phyloP scores from a whole-genome alignment of 2,888 invertebrate genomes.

The Maniola hyperantus region DNA sequence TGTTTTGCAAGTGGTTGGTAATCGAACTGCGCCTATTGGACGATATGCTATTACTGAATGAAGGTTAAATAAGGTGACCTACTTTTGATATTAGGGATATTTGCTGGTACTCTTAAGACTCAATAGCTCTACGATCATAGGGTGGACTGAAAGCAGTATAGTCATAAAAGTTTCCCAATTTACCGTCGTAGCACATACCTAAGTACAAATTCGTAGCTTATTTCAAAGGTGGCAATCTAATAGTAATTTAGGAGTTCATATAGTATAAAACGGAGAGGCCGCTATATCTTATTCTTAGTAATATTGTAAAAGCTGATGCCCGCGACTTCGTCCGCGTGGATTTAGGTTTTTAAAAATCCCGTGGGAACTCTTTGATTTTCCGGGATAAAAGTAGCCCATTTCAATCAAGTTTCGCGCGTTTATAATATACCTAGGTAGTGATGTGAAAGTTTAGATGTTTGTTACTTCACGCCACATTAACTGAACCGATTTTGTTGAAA shows the following conservation, averaged over 20 bases:
- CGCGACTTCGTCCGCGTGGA: neutral
- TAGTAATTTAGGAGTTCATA: neutral
- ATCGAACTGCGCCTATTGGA: slow-evolving; percentile 26
- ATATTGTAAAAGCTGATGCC: neutral
- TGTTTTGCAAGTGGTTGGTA: slow-evolving; percentile 36
- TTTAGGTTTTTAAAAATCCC: neutral
- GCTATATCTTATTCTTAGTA: too few relatives aligned
- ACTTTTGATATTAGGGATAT: slow-evolving; percentile 19
- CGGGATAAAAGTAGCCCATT: too few relatives aligned
- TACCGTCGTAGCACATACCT: neutral
- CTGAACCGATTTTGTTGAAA: too few relatives aligned
- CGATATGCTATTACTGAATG: slow-evolving; percentile 17
- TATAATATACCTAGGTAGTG: too few relatives aligned
- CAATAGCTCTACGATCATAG: neutral
- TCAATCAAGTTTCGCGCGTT: too few relatives aligned
- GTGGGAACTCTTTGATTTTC: too few relatives aligned
- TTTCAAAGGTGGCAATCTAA: neutral
- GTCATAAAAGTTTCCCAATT: neutral
- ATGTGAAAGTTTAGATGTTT: too few relatives aligned
- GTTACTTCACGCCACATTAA: too few relatives aligned
- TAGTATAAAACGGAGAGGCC: too few relatives aligned
- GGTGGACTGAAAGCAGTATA: neutral
- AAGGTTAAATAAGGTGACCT: slow-evolving; percentile 21
- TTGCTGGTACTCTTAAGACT: neutral
- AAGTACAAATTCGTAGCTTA: neutral